Conservation (phyloP, 2,888 invertebrate genomes). For the Catonia carolina region DNA sequence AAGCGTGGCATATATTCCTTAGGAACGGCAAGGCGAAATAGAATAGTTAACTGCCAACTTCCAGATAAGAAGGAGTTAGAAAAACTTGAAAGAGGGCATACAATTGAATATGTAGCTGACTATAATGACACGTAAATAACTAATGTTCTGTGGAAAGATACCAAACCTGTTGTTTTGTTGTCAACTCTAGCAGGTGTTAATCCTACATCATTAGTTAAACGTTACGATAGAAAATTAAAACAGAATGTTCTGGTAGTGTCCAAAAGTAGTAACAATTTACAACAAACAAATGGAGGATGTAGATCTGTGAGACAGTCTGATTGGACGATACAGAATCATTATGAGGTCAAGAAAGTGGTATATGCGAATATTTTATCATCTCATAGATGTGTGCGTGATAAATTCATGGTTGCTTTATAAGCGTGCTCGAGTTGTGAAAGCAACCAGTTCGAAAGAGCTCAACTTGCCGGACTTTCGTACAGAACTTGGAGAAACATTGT, state of each 20-base stretch:
- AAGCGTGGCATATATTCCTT: constrained; percentile 2
- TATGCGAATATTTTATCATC: constrained; percentile 39
- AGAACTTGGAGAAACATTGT: neutral
- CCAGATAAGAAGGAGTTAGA: constrained; percentile 8
- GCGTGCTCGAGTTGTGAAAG: neutral
- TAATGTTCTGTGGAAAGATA: constrained; percentile 37
- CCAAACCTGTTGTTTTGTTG: constrained; percentile 37
- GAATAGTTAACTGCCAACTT: constrained; percentile 6
- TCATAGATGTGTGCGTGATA: constrained; percentile 35
- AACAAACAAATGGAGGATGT: constrained; percentile 41
- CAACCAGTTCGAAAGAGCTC: neutral
- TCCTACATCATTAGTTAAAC: constrained; percentile 37
- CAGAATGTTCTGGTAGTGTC: constrained; percentile 38
- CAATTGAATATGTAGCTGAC: constrained; percentile 8
- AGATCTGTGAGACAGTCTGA: constrained; percentile 39
- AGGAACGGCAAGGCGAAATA: constrained; percentile 9
- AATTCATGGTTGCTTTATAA: constrained; percentile 35
- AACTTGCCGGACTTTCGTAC: neutral
- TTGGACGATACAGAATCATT: constrained; percentile 30
- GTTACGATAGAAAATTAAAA: constrained; percentile 38
- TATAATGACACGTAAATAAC: neutral
- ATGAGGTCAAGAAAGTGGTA: constrained; percentile 40
- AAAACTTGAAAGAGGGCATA: constrained; percentile 10
- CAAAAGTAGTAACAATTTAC: constrained; percentile 39
- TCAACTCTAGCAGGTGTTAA: constrained; percentile 37